Conservation (phyloP, 2,888 invertebrate genomes). For the Trachelus stipa region DNA sequence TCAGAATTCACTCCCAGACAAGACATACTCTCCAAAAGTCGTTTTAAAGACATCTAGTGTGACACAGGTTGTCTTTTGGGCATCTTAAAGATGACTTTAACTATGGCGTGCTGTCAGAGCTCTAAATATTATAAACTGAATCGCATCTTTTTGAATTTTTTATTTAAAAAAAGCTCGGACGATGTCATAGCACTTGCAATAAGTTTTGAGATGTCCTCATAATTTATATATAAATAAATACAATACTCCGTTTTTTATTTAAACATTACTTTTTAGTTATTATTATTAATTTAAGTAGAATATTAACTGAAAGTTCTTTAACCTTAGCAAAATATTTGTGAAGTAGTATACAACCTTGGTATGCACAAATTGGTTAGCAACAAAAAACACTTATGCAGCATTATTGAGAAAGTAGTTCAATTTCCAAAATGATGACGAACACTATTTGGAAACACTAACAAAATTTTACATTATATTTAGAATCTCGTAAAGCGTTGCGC, state of each 20-base stretch:
- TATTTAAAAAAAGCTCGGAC: too few species aligned
- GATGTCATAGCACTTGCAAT: not conserved
- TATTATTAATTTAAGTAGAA: not conserved
- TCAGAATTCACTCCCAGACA: too few species aligned
- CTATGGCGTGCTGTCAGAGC: too few species aligned
- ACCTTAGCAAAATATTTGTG: not conserved
- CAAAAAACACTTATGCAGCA: not conserved
- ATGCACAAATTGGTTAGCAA: not conserved
- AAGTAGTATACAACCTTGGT: not conserved
- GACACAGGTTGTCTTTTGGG: too few species aligned
- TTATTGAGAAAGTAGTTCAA: not conserved
- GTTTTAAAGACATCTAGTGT: too few species aligned
- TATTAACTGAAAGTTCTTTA: not conserved
- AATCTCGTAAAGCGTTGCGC: constrained; percentile 36
- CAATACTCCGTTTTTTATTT: not conserved
- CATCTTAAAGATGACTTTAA: too few species aligned
- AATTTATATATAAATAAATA: not conserved
- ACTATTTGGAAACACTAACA: not conserved
- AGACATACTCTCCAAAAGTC: too few species aligned
- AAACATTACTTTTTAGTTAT: not conserved
- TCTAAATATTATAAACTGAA: too few species aligned
- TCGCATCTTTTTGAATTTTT: too few species aligned
- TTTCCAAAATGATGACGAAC: not conserved
- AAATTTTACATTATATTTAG: not conserved
- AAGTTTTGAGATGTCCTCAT: not conserved